A percentile compares a stretch with the other conserved stretches of the same genome.
Evolutionary conservation across 2,113 vertebrate species (phyloP).

Genomic region (Aegypius monachus): DNA sequence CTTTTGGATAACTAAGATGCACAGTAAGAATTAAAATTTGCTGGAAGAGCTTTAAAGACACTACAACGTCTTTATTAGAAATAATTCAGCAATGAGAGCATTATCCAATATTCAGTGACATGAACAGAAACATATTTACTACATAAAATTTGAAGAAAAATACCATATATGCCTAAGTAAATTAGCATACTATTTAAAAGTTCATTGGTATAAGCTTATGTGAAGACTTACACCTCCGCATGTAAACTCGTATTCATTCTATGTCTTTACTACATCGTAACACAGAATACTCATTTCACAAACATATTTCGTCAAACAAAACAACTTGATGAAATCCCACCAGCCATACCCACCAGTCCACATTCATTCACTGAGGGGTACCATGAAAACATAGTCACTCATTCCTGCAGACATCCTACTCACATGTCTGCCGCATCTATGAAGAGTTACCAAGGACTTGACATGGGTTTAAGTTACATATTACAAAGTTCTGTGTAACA

Average conservation of each 20-base stretch:
- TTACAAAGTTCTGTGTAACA: not conserved
- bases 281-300: not conserved
- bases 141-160: not conserved
- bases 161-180: not conserved
- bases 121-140: not conserved
- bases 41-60: not conserved
- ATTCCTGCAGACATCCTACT: not conserved
- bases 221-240: not conserved
- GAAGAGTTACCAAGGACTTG: not conserved
- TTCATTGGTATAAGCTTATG: not conserved
- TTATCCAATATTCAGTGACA: not conserved
- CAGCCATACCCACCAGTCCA: not conserved
- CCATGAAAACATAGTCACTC: rapidly evolving
- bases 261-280: not conserved
- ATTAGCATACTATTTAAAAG: not conserved
- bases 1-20: not conserved
- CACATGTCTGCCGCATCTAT: not conserved
- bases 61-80: not conserved
- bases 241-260: not conserved
- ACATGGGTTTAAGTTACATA: rapidly evolving
- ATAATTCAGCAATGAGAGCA: not conserved
- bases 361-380: not conserved
- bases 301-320: not conserved
- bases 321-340: not conserved
- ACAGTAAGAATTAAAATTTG: not conserved